Evolutionary conservation across 2,113 vertebrate genomes (phyloP).

Genomic region (Nycticryphes semicollaris): DNA sequence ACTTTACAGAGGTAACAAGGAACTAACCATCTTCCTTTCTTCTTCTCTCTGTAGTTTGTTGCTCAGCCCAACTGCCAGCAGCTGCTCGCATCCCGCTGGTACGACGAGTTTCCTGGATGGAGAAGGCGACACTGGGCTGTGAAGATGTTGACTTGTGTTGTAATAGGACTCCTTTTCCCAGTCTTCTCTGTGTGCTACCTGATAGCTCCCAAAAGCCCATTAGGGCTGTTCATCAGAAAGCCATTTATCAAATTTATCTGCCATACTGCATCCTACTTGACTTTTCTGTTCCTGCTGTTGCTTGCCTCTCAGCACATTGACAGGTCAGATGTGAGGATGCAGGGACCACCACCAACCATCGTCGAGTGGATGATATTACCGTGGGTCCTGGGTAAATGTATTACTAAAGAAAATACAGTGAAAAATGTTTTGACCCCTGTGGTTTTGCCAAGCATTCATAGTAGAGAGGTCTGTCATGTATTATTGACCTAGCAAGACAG

Average conservation of each 20-base stretch:
- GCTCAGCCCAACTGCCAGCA: constrained; percentile 99
- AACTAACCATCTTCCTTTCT: constrained; percentile 24
- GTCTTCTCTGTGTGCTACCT: constrained; percentile 92
- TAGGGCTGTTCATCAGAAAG: constrained; percentile 93
- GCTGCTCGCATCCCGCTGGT: constrained; percentile 96
- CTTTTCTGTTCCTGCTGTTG: constrained; percentile 94
- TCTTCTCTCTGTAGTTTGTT: constrained; percentile 84
- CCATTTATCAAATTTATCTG: constrained; percentile 99
- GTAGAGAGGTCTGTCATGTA: not conserved
- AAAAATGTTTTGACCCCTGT: constrained; percentile 24
- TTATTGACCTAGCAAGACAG: not conserved
- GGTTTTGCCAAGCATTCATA: not conserved
- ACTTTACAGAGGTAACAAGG: not conserved
- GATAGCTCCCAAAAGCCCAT: constrained; percentile 89
- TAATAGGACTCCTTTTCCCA: constrained; percentile 93
- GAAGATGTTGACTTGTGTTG: constrained; percentile 91
- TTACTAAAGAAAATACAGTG: constrained; percentile 78
- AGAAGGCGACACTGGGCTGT: constrained; percentile 93
- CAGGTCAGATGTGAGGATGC: constrained; percentile 75
- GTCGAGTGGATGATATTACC: constrained; percentile 99
- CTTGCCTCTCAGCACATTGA: constrained; percentile 93
- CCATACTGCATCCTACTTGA: constrained; percentile 98
- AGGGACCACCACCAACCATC: constrained; percentile 87
- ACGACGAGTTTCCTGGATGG: constrained; percentile 96
- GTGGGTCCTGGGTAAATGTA: constrained; percentile 96